Evolutionary conservation across 2,113 vertebrate genomes (phyloP), one percentile per base, ranked within the genome.

Genomic region (Aspidoscelis tigris): DNA sequence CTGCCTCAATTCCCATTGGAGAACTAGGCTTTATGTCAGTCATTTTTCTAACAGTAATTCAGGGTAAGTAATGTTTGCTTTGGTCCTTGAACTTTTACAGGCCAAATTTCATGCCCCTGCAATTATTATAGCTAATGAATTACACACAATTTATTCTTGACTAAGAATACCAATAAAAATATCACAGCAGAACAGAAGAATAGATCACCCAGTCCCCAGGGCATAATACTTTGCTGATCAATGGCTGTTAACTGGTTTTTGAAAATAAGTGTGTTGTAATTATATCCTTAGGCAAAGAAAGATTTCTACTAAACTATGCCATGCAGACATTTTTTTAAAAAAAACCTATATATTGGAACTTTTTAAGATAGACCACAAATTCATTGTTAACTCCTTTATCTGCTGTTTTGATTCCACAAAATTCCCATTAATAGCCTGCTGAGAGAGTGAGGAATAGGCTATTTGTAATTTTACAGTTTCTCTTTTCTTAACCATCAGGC

Each of bases 401-500:
- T 82, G 86, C 78, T 88, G 80, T 87, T 91, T 73, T 87, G 66
- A 68, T 90, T 69, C 5, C 61, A 82, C 74, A 92, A 82, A 89
- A 74, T 89, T 71, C 50, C 84, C 88, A 85, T 90, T 92, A 89
- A 85, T 41, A 85, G 18, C 16, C 79, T 77, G n/a, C 33, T 92
- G 82, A 24, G 43, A 81, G 79, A 78, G 87, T 61, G 70, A 83
- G 75, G 91, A 78, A 1, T 78, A 41, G 24, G 2, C 87, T 93
- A 66, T 87, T 86, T 73, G 77, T 65, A 85, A 90, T 87, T 89
- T 92, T 89, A 87, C 7, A 82, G 2, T 89, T 92, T 90, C 85
- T 90, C 80, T 82, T 89, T 92, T 88, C 80, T 91, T 88, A 91
- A 89, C 80, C 89, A 86, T 50, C 80, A 93, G 87, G 84, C 90